A percentile compares a stretch with the other conserved stretches of the same genome.
phyloP scores from a whole-genome alignment of 2,113 vertebrate genomes.

The Otus sunia region DNA sequence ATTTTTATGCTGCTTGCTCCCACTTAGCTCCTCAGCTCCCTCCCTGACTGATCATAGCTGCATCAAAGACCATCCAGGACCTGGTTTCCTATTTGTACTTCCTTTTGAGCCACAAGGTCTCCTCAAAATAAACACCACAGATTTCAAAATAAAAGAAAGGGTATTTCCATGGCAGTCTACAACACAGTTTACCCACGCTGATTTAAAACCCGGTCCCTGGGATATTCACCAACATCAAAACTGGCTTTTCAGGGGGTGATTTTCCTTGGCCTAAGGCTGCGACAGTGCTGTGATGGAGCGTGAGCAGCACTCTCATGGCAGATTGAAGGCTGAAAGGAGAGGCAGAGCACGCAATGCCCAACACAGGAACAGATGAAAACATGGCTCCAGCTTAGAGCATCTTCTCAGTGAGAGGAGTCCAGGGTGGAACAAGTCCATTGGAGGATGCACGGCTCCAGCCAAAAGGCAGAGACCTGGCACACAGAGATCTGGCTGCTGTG shows the following conservation, averaged over 20 bases:
- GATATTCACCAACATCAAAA: neutral
- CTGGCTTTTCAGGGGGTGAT: neutral
- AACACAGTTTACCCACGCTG: neutral
- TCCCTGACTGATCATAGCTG: neutral
- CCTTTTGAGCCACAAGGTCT: neutral
- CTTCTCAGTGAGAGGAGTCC: neutral
- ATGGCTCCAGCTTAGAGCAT: neutral
- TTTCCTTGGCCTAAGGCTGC: neutral
- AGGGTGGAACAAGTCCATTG: neutral
- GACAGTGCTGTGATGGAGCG: neutral
- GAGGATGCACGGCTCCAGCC: neutral
- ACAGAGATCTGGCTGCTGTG: neutral
- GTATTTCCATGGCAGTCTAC: neutral
- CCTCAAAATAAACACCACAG: neutral
- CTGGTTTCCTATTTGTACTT: neutral
- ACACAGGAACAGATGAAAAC: neutral
- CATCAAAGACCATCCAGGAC: neutral
- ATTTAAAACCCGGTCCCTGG: neutral
- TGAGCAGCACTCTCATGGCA: neutral
- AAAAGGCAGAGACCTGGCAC: neutral
- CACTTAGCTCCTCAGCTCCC: neutral
- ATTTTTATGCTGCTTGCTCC: neutral
- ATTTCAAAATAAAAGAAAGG: neutral
- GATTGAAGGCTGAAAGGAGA: neutral
- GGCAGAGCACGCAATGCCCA: neutral